These are phyloP conservation scores for Eupithecia vulgata DNA, from an alignment of 2,888 invertebrate genomes.

Conservation along the genomic window DNA sequence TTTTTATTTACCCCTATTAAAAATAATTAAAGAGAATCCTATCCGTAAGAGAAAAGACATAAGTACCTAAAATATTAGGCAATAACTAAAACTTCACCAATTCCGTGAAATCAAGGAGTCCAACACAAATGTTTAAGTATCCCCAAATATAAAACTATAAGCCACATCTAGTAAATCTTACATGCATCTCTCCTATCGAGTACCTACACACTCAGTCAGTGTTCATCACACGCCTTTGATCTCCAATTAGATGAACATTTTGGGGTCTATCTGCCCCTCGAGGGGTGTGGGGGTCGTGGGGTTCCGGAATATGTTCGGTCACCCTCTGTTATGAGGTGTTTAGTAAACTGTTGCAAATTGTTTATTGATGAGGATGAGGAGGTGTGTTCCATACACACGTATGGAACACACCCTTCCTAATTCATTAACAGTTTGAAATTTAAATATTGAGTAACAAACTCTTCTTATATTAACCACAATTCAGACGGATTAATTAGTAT, in stretches of 20 bases:
- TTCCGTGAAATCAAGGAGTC: neutral
- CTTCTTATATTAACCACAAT: neutral
- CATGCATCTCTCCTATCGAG: slow-evolving; percentile 33
- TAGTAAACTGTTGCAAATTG: slow-evolving; percentile 32
- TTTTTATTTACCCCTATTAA: too few relatives aligned
- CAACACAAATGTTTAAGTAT: neutral
- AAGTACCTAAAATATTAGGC: too few relatives aligned
- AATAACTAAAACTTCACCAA: neutral
- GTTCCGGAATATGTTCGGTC: slow-evolving; percentile 59
- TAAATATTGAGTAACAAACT: neutral
- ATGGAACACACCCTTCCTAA: neutral
- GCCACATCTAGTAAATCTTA: slow-evolving; percentile 53
- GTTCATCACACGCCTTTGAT: slow-evolving; percentile 81
- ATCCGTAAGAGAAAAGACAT: too few relatives aligned
- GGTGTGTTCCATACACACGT: slow-evolving; percentile 6
- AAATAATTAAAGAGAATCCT: too few relatives aligned
- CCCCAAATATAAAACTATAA: neutral
- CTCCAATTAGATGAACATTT: slow-evolving; percentile 84
- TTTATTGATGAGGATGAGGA: slow-evolving; percentile 31
- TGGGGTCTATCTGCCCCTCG: slow-evolving; percentile 59
- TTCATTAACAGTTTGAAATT: neutral
- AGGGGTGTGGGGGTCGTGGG: slow-evolving; percentile 45
- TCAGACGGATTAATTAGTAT: neutral
- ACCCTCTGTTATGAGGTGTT: slow-evolving; percentile 38
- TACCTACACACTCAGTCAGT: slow-evolving; percentile 54